Base-by-base conservation (phyloP, 2,888 invertebrate genomes). In the Morpho achilles region DNA sequence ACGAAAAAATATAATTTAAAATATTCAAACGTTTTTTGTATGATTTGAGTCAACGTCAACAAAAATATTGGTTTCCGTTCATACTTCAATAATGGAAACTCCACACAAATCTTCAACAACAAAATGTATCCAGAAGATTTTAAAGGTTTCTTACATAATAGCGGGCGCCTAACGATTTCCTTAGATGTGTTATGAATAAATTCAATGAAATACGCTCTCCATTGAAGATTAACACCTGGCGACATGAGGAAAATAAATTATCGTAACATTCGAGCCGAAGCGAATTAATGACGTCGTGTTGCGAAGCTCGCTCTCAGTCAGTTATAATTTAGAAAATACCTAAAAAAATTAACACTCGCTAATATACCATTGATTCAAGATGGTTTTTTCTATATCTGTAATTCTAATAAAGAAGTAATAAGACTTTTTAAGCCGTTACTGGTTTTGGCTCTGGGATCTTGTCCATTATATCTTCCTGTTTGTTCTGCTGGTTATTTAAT, bases 31-130 rank as follows among this genome's bases (percentile, higher is more conserved):
- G 75, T 40, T 39, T 6, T 39, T 9, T 50, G 40, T n/a, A 76
- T 75, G 75, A 74, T 69, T 69, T 69, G 67, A 69, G 69, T 71
- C 32, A 76, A 71, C 75, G 72, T 75, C 68, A 71, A 71, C 60
- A 62, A 9, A 32, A 32, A 48, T n/a, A 48, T 48, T 32, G 48
- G 50, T 7, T 50, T 22, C 8, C 51, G 51, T 32, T 51, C 22
- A 46, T 46, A 39, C 45, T 45, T 10, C 22, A 47, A 60, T 53
- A 48, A 16, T 41, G 48, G 50, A 53, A 44, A 8, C 47, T 32
- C 44, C 50, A 54, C 39, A 16, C 40, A 41, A 44, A 40, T 32
- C 9, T 43, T 47, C 59, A 41, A 45, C 50, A 53, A 45, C 43
- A 45, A 50, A 58, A 48, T 44, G 47, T 59, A 60, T 50, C 56